These are phyloP conservation scores for Osmoderma eremita DNA, from an alignment of 2,888 invertebrate species.

Conservation along the genomic window DNA sequence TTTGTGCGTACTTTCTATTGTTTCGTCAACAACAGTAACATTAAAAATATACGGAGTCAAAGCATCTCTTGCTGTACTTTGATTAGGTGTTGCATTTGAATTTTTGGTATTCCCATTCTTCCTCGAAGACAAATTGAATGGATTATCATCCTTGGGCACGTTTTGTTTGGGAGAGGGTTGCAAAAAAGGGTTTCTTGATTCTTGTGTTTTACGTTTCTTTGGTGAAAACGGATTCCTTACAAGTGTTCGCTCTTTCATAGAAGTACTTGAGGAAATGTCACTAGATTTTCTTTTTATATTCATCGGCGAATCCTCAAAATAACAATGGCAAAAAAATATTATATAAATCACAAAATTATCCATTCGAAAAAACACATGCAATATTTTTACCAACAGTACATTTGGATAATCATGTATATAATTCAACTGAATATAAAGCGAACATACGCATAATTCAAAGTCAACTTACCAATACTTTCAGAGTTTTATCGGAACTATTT, in stretches of 20 bases:
- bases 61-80: neutral
- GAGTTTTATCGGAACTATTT: neutral
- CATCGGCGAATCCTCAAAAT: conserved; percentile 15
- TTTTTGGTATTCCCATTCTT: neutral
- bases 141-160: neutral
- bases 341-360: neutral
- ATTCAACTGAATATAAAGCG: too few species aligned
- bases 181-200: neutral
- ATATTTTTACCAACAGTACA: neutral
- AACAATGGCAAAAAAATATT: neutral
- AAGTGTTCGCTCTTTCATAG: neutral
- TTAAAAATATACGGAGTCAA: conserved; percentile 7
- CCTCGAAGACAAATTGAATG: neutral
- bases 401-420: too few species aligned
- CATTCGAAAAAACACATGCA: too few species aligned
- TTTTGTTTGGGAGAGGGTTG: neutral
- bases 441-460: neutral
- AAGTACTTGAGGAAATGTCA: neutral
- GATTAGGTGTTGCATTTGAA: neutral
- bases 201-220: neutral
- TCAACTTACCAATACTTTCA: conserved; percentile 5
- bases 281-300: conserved; percentile 13
- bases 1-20: conserved; percentile 35
- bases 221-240: neutral
- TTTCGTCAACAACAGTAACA: conserved; percentile 30